Evolutionary conservation across 2,113 vertebrate species (phyloP), one percentile per base, ranked within the genome.

Genomic region (Notarius lentiginosus): DNA sequence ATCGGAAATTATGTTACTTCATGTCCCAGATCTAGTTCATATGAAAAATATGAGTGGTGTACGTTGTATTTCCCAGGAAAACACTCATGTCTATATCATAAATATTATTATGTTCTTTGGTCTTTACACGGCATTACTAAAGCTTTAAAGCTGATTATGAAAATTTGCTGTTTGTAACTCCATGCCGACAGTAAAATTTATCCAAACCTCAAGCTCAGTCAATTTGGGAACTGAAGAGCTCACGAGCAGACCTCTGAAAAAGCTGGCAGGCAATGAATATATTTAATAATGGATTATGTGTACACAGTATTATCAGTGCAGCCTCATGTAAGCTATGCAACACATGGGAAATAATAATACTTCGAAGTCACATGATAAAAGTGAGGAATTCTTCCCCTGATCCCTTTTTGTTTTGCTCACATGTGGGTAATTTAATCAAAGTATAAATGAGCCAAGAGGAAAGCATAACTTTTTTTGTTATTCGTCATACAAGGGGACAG

Each of bases 391-490:
- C 14, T 56, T 85, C 73, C 55, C 61, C 55, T 83, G 30, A 81
- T 77, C 68, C 41, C 2, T 41, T 30, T 58, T 76, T 34, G 58
- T 79, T 51, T n/a, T 80, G 55, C 86, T 88, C 85, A 83, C 72
- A 14, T 89, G 81, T 86, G 84, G 86, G 92, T 92, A 92, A 92
- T 92, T 51, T 41, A 91, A 93, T 92, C 89, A 68, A 15, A 11
- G 81, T 89, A 86, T 91, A 88, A 91, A 93, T 90, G 89, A 91
- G 79, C 14, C 27, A 83, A 76, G 81, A 77, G 72, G 68, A 84
- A 88, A 89, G 89, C 87, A 90, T 90, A 73, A 73, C 91, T 84
- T 86, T 47, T 60, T 87, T 90, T 41, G 41, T 41, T 4, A 41
- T 75, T 70, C 87, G 76, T 75, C 73, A 47, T 20, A 9, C 24